Percentiles rank a stretch among this genome's conserved stretches.
These are phyloP conservation scores for Crambe crambe DNA, from an alignment of 37 sponge, comb jelly and placozoan genomes.

Conservation along the genomic window DNA sequence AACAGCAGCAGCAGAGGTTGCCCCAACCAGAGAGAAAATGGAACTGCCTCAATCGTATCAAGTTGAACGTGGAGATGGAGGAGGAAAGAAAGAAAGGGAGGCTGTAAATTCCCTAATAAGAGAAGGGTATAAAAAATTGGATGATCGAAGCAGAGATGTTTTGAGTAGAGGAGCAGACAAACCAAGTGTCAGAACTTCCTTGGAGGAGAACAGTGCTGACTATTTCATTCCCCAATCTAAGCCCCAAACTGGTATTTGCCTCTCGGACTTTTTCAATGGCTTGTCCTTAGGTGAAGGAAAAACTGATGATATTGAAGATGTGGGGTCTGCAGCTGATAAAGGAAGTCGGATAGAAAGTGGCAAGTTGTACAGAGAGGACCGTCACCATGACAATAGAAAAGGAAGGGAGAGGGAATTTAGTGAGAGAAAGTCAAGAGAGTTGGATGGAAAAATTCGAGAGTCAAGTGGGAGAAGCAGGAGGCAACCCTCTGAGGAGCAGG, in stretches of 20 bases:
- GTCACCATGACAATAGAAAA: background rate
- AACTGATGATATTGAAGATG: background rate
- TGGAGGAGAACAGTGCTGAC: too few relatives aligned
- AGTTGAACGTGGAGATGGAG: background rate
- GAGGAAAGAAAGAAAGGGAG: background rate
- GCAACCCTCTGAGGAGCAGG: background rate
- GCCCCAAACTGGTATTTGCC: too few relatives aligned
- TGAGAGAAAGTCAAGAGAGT: background rate
- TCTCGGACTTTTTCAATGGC: too few relatives aligned
- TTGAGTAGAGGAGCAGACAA: too few relatives aligned
- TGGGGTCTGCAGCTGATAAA: background rate
- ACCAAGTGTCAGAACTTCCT: too few relatives aligned
- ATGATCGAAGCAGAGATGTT: too few relatives aligned
- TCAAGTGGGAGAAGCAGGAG: background rate
- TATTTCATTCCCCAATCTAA: too few relatives aligned
- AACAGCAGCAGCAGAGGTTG: background rate
- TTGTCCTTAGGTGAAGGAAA: too few relatives aligned
- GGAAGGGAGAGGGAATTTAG: background rate
- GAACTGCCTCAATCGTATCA: conserved; percentile 4
- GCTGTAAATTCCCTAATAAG: too few relatives aligned
- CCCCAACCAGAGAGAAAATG: conserved; percentile 14
- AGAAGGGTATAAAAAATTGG: background rate
- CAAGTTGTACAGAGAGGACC: background rate
- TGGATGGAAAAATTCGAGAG: background rate
- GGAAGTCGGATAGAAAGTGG: background rate